phyloP scores from a whole-genome alignment of 2,888 invertebrate genomes.

The Tromatobia lineatoria region DNA sequence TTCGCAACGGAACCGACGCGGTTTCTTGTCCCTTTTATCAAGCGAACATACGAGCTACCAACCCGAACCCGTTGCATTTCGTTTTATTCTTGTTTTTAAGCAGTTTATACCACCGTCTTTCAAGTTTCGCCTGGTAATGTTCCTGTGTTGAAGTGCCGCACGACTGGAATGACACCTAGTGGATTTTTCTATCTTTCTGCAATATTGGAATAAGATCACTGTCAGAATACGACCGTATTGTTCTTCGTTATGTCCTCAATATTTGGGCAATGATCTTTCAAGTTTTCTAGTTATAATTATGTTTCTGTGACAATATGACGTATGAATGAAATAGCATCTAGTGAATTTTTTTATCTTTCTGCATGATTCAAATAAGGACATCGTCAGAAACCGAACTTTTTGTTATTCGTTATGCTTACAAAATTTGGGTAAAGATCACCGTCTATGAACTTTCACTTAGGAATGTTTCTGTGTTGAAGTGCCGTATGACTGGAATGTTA shows the following conservation, averaged over 20 bases:
- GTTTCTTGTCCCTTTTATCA: conserved; percentile 71
- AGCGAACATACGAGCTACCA: not conserved
- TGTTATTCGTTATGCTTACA: too few species aligned
- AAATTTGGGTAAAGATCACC: too few species aligned
- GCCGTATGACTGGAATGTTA: not conserved
- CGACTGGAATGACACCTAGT: not conserved
- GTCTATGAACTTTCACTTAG: not conserved
- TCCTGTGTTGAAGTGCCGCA: not conserved
- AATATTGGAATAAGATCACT: not conserved
- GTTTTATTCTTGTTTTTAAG: not conserved
- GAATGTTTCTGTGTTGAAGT: not conserved
- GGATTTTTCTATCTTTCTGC: not conserved
- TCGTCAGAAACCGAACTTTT: too few species aligned
- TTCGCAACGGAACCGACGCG: conserved; percentile 77
- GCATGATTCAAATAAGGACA: too few species aligned
- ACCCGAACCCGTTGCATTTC: not conserved
- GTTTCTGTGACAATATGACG: too few species aligned
- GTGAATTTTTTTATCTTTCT: too few species aligned
- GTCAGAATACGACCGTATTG: not conserved
- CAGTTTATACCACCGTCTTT: not conserved
- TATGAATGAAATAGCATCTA: too few species aligned
- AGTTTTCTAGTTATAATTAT: too few species aligned
- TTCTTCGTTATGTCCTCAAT: too few species aligned
- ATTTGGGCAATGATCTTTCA: too few species aligned
- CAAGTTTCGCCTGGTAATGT: not conserved